A percentile compares a stretch with the other conserved stretches of the same genome.
Conservation (phyloP, 2,797 vertebrate genomes). For the Enteromius thamalakanensis region DNA sequence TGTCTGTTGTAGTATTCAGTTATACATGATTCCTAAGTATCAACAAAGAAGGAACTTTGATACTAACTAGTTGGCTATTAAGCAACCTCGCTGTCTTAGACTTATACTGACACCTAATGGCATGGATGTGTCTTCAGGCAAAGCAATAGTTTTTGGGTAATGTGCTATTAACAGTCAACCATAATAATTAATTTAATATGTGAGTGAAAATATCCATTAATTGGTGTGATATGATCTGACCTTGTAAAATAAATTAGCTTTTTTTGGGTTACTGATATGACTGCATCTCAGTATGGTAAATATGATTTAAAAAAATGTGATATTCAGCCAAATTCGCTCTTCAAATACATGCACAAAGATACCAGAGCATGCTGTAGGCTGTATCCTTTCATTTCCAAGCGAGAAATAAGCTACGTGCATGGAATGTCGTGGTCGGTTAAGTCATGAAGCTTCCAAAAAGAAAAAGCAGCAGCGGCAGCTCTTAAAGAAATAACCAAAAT, state of each 20-base stretch:
- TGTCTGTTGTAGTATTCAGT: background rate
- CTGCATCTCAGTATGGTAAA: background rate
- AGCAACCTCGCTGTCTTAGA: background rate
- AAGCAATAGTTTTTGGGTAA: background rate
- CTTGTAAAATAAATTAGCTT: slow-evolving; percentile 1
- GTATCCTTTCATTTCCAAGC: too few species aligned
- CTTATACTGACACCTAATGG: slow-evolving; percentile 18
- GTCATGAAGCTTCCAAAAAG: too few species aligned
- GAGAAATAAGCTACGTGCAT: too few species aligned
- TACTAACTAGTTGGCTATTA: background rate
- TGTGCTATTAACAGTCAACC: background rate
- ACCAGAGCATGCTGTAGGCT: too few species aligned
- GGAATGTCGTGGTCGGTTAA: too few species aligned
- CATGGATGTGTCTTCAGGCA: background rate
- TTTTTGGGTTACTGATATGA: background rate
- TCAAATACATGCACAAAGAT: too few species aligned
- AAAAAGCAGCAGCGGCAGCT: too few species aligned
- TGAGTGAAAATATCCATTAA: background rate
- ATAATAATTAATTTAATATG: background rate
- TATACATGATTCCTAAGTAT: background rate
- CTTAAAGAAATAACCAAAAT: too few species aligned
- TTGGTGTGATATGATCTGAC: background rate
- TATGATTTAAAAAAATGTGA: background rate
- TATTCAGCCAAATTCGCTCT: background rate
- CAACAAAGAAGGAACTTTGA: too few species aligned